Base-by-base conservation (phyloP, 1,140 invertebrate genomes). In the Ptiloglossa arizonensis region DNA sequence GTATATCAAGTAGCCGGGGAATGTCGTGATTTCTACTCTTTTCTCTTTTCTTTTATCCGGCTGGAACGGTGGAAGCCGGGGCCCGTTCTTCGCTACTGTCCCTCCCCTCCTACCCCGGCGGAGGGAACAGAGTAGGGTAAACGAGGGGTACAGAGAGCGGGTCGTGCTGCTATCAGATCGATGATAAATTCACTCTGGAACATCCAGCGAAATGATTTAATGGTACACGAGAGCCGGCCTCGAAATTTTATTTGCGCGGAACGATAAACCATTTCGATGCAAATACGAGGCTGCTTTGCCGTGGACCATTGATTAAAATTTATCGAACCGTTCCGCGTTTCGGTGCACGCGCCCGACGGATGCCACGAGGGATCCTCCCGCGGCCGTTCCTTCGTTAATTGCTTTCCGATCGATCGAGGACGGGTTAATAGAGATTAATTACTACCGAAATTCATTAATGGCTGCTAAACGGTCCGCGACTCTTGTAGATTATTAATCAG, bases 1-100 rank as follows among this genome's bases (percentile, higher is more conserved):
- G 86, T 86, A 82, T 86, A 83, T 86, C 82, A 82, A 85, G 80
- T 87, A 87, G 86, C 86, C 71, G 60, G 46, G 46, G 80, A 86
- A 86, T 62, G 60, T 74, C 46, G 57, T 54, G 70, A 75, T 81
- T 67, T 70, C 60, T 32, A 50, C 57, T 50, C 60, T 50, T 52
- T 70, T 46, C 54, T 17, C 24, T 32, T 11, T 60, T 59, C 56
- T 79, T 82, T 74, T 63, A 50, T n/a, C 17, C 35, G 27, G 22
- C 29, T 73, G 62, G 41, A 41, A 54, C 27, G 19, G 5, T 32
- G 15, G 44, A 19, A 59, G 38, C 13, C 15, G 19, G 44, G n/a
- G n/a, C n/a, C n/a, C n/a, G 38, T 6, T 38, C 32, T 27, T 73
- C 29, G 27, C n/a, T 27, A 29, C 44, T 50, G 19, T 19, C 44